Evolutionary conservation across 2,888 invertebrate species (phyloP).

Genomic region (Pilophorus perplexus): DNA sequence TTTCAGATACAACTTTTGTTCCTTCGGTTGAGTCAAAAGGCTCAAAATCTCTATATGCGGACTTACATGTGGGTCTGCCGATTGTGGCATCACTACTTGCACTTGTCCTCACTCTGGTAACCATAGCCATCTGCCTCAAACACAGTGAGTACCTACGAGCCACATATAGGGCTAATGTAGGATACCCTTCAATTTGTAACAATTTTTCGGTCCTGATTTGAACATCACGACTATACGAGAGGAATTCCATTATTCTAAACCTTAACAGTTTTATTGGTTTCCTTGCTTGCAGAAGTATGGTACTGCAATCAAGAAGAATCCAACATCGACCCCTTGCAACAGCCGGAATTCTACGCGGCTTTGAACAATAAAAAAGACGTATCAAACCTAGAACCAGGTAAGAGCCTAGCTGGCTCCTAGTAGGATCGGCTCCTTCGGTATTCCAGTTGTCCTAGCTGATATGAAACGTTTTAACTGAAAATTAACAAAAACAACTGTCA

Average conservation of each 20-base stretch:
- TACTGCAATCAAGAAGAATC: conserved; percentile 27
- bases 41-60: conserved; percentile 27
- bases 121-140: conserved; percentile 41
- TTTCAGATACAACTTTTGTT: conserved; percentile 3
- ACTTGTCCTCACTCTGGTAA: conserved; percentile 36
- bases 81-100: conserved; percentile 40
- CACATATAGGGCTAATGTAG: too few relatives aligned
- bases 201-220: too few relatives aligned
- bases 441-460: too few relatives aligned
- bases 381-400: conserved; percentile 30
- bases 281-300: conserved; percentile 34
- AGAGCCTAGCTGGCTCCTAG: too few relatives aligned
- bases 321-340: conserved; percentile 3
- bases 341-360: conserved; percentile 36
- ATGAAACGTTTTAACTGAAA: too few relatives aligned
- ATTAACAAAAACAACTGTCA: too few relatives aligned
- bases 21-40: not conserved
- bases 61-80: conserved; percentile 36
- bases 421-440: not conserved
- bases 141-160: conserved; percentile 41
- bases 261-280: not conserved
- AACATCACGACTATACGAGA: too few relatives aligned
- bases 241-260: not conserved
- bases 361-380: conserved; percentile 30
- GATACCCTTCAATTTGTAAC: not conserved